A percentile compares a stretch with the other conserved stretches of the same genome.
Evolutionary conservation across 2,888 invertebrate species (phyloP).

Genomic region (Ophion costatus): DNA sequence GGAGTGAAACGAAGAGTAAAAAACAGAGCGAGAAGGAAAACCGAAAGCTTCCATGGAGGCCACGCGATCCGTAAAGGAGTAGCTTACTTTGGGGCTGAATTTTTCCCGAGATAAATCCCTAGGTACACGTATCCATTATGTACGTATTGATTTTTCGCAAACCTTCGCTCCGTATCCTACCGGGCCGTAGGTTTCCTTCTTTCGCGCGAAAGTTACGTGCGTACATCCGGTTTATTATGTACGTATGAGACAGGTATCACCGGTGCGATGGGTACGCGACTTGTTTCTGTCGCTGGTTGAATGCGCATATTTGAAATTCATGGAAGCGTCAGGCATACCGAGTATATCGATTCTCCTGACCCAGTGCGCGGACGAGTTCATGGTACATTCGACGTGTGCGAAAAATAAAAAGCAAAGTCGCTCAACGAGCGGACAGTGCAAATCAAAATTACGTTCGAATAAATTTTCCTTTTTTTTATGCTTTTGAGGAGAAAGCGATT

Average conservation of each 20-base stretch:
- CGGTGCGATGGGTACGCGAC: slow-evolving; percentile 16
- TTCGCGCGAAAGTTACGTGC: background rate
- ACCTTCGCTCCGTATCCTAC: slow-evolving; percentile 33
- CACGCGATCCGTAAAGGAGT: no score
- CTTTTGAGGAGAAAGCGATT: no score
- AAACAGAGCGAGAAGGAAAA: no score
- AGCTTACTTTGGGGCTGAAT: no score
- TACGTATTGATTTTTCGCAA: slow-evolving; percentile 37
- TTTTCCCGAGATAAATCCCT: no score
- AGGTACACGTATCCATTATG: no score
- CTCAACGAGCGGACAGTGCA: background rate
- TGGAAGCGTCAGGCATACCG: slow-evolving; percentile 5
- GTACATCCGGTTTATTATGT: slow-evolving; percentile 2
- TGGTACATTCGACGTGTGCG: background rate
- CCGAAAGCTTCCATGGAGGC: no score
- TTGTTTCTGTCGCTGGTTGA: slow-evolving; percentile 44
- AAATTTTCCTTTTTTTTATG: background rate
- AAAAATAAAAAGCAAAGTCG: background rate
- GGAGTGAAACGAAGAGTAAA: no score
- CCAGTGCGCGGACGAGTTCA: background rate
- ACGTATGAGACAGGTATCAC: slow-evolving; percentile 5
- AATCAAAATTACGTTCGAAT: background rate
- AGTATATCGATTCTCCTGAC: background rate
- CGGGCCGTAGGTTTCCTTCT: slow-evolving; percentile 39
- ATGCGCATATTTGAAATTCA: slow-evolving; percentile 66